A percentile compares a stretch with the other conserved stretches of the same genome.
Evolutionary conservation across 2,797 vertebrate genomes (phyloP).

Genomic region (Phataginus tricuspis): DNA sequence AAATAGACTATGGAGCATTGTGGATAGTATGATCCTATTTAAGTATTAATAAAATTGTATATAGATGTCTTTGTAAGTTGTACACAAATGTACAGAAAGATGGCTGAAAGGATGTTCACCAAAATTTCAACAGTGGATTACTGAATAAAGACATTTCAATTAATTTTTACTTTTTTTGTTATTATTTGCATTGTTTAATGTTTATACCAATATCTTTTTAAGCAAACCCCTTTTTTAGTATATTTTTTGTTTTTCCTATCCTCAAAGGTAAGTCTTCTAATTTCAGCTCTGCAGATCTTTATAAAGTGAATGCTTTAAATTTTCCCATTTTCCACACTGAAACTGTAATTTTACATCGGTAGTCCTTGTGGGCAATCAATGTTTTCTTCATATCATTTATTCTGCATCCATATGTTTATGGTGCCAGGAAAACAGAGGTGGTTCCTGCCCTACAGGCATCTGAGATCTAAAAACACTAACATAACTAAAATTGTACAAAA

Average conservation of each 20-base stretch:
- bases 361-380: not conserved
- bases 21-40: not conserved
- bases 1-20: not conserved
- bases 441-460: not conserved
- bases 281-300: not conserved
- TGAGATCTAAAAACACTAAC: not conserved
- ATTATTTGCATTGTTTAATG: not conserved
- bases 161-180: not conserved
- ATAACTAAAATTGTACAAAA: not conserved
- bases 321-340: not conserved
- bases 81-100: conserved; percentile 5
- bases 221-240: not conserved
- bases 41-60: not conserved
- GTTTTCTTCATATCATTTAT: not conserved
- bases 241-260: not conserved
- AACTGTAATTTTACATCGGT: not conserved
- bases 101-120: not conserved
- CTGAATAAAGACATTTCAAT: not conserved
- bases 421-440: not conserved
- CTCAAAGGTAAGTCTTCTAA: not conserved
- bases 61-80: not conserved
- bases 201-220: not conserved
- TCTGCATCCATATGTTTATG: not conserved
- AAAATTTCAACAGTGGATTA: not conserved
- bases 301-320: not conserved